phyloP scores from a whole-genome alignment of 2,113 vertebrate genomes.

The Electrona antarctica region DNA sequence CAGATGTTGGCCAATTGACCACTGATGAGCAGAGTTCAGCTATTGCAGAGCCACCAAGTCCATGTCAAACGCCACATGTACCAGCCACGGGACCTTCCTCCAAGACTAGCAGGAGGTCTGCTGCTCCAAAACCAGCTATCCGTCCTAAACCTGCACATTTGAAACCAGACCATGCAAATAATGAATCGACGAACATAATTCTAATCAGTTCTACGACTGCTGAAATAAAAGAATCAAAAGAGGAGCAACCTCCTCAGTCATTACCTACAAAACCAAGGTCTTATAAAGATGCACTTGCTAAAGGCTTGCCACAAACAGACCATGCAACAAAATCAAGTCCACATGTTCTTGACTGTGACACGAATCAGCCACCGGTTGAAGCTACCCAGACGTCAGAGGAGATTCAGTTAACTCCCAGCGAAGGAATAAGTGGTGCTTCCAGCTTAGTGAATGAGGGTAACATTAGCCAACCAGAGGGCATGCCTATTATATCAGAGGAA shows the following conservation, averaged over 20 bases:
- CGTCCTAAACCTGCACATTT: constrained; percentile 77
- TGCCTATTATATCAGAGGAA: constrained; percentile 12
- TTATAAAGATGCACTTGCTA: constrained; percentile 19
- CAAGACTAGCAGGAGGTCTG: constrained; percentile 55
- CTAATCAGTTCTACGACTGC: constrained; percentile 28
- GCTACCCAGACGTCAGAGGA: not conserved
- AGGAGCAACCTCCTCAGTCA: constrained; percentile 29
- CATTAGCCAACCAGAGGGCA: not conserved
- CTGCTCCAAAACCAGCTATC: constrained; percentile 69
- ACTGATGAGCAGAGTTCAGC: constrained; percentile 43
- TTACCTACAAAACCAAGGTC: constrained; percentile 22
- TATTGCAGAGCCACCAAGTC: constrained; percentile 10
- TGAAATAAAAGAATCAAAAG: constrained; percentile 22
- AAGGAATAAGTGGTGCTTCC: not conserved
- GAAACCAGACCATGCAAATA: constrained; percentile 61
- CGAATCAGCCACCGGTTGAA: constrained; percentile 7
- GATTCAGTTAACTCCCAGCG: not conserved
- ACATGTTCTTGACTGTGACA: constrained; percentile 9
- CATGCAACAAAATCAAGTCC: not conserved
- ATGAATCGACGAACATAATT: constrained; percentile 70
- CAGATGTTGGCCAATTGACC: no score
- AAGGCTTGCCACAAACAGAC: constrained; percentile 14
- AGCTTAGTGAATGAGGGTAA: not conserved
- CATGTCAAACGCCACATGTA: constrained; percentile 35
- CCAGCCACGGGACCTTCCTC: not conserved